Evolutionary conservation across 1,140 invertebrate species (phyloP), one percentile per base, ranked within the genome.

Genomic region (Drosophila funebris): DNA sequence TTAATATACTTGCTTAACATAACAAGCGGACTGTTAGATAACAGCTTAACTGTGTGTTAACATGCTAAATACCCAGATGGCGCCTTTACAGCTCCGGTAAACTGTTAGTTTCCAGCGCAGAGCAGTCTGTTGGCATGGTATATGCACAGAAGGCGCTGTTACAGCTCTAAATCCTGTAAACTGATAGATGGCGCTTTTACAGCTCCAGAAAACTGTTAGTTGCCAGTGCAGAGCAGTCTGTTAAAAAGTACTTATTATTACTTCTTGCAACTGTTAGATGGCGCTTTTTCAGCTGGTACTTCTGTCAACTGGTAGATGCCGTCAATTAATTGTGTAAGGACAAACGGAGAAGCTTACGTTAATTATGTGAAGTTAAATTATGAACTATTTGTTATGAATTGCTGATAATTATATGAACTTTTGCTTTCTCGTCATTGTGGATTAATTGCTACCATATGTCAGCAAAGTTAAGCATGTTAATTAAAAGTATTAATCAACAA

Each of bases 401-500:
- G 29, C 3, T 4, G 16, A n/a, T 41, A 9, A 64, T 63, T 56
- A 24, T 24, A 7, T 11, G 3, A 8, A 36, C 9, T 48, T 48
- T 9, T 11, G n/a, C 7, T 9, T 8, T 31, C 20, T 20, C 8
- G 1, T 14, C 13, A 16, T 8, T 7, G 7, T 9, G 4, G 7
- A 8, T 11, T 50, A 64, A 71, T 50, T 37, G 46, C 18, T 11
- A 20, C 0, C 8, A 50, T 43, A 50, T 43, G 8, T 4, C 4
- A 2, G 1, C 2, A 24, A 50, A 66, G 43, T 50, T 71, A 16
- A 20, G 36, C 24, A 41, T 18, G 9, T 20, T 36, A 43, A 57
- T 71, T 71, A 24, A 33, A 33, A 27, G 16, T 27, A 64, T 57
- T 50, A 57, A 22, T 5, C 52, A 39, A 14, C n/a, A 43, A 66